These are phyloP conservation scores for Sinella curviseta DNA, from an alignment of 1,140 invertebrate species.

Conservation along the genomic window DNA sequence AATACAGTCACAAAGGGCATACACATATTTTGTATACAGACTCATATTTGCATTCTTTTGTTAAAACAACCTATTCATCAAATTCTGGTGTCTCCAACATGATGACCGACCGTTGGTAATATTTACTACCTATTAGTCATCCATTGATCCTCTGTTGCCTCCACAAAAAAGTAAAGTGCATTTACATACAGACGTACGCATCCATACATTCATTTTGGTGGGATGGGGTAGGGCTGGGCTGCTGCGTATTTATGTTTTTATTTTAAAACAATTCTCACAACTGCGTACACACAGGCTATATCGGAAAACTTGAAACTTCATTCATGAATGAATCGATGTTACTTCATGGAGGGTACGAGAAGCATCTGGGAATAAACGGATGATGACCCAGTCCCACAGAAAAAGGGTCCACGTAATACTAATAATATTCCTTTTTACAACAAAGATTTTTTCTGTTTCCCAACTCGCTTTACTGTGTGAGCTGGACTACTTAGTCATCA, in stretches of 20 bases:
- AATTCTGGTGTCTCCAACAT: background rate
- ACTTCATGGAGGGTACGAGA: background rate
- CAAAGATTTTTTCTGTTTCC: background rate
- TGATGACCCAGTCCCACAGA: background rate
- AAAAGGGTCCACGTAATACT: background rate
- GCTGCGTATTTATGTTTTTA: too few relatives aligned
- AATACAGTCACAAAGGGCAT: background rate
- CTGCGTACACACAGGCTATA: too few relatives aligned
- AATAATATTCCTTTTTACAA: background rate
- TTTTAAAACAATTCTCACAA: too few relatives aligned
- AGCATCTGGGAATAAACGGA: background rate
- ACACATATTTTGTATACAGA: background rate
- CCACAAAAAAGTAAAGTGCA: background rate
- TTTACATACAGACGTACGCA: background rate
- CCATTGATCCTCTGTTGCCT: background rate
- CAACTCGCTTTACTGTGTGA: background rate
- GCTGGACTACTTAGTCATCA: slow-evolving; percentile 13
- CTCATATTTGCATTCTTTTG: slow-evolving; percentile 18
- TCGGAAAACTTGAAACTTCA: too few relatives aligned
- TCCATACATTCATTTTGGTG: too few relatives aligned
- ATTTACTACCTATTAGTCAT: slow-evolving; percentile 19
- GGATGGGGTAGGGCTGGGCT: too few relatives aligned
- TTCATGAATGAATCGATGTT: slow-evolving; percentile 1
- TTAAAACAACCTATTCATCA: background rate
- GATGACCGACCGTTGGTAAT: slow-evolving; percentile 5